Evolutionary conservation across 2,797 vertebrate genomes (phyloP), one percentile per base, ranked within the genome.

Genomic region (Phoxinus dragarum): DNA sequence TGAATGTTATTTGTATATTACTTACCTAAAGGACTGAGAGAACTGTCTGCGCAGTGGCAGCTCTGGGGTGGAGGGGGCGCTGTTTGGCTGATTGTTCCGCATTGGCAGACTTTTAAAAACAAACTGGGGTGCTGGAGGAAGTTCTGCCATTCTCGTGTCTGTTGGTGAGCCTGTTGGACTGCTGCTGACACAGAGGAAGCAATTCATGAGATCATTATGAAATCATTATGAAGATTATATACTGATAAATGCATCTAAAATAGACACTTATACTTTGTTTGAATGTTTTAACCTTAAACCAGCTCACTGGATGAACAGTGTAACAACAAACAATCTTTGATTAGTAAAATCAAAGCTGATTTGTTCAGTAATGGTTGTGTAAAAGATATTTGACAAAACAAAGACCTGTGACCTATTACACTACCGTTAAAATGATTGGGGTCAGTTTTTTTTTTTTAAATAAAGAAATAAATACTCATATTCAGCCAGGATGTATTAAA

Each of bases 61-160:
- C 92, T 97, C 96, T 0, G 97, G 97, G 16, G 96, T 97, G 77
- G 96, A 93, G 38, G 97, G 97, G 38, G 96, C 95, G 12, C 97
- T 97, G 90, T 90, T 94, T 74, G 95, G 94, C 89, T 95, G 91
- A 86, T 89, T 95, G 82, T 94, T 90, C 80, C 92, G 94, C 82
- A 95, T 89, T 0, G 94, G 93, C 0, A 93, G 87, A 54, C 92
- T 94, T 89, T 91, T 84, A 21, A 92, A 92, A 38, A 89, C 90
- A 69, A 95, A 90, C 6, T 93, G 93, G 80, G 93, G 94, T 42
- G 95, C 76, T 67, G 93, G 89, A 27, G 94, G 92, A 74, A 93
- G 89, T 9, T 88, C 89, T 0, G 49, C 77, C 66, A 75, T 89
- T 85, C 80, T 86, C 34, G 27, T 66, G 91, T 94, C 91, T 81